Conservation (phyloP, 37 sponge, comb jelly and placozoan genomes). For the Aplysina aerophoba region DNA sequence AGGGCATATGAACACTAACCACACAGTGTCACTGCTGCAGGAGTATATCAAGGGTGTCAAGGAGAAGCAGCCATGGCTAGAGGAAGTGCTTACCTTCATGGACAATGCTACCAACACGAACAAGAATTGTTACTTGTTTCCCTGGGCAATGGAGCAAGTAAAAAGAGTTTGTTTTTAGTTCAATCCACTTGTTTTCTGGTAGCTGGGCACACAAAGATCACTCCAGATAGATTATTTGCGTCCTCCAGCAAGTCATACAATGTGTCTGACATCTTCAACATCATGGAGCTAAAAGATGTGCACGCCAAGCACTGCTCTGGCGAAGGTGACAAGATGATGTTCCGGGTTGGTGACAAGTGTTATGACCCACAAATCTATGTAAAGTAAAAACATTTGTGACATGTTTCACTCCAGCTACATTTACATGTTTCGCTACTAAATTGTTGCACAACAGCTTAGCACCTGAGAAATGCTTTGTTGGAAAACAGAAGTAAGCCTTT, state of each 20-base stretch:
- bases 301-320: not conserved
- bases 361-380: no score
- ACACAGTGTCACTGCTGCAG: conserved; percentile 40
- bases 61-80: conserved; percentile 27
- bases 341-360: no score
- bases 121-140: conserved; percentile 45
- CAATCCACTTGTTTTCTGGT: conserved; percentile 41
- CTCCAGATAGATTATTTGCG: conserved; percentile 55
- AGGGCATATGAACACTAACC: conserved; percentile 57
- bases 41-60: conserved; percentile 3
- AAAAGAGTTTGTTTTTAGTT: not conserved
- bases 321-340: no score
- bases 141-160: conserved; percentile 46
- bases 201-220: conserved; percentile 65
- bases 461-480: no score
- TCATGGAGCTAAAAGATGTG: conserved; percentile 1
- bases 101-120: conserved; percentile 55
- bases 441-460: no score
- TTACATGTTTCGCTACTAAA: no score
- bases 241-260: conserved; percentile 14
- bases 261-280: conserved; percentile 34
- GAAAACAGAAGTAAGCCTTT: no score
- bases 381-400: no score
- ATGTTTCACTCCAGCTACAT: no score
- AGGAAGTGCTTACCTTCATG: conserved; percentile 43